Evolutionary conservation across 1,140 invertebrate genomes (phyloP), one percentile per base, ranked within the genome.

Genomic region (Pogonomyrmex californicus): DNA sequence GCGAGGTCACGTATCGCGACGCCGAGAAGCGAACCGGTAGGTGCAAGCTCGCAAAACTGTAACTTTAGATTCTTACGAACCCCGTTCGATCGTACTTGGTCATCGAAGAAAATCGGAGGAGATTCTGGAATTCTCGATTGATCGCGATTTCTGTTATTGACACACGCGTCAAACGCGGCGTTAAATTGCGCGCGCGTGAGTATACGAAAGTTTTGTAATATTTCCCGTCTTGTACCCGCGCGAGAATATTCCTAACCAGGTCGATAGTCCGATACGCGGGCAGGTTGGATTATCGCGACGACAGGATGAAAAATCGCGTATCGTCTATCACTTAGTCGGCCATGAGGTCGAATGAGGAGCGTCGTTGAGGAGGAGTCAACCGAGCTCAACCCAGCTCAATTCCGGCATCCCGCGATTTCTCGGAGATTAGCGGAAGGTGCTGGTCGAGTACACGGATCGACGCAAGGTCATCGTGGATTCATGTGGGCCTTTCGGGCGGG

Each of bases 21-120:
- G 97, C 98, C 0, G 97, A 98, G 92, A 98, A 98, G 94, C 96
- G 97, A 76, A 98, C 97, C 92, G 97, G 98, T 98, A 93, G 96
- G 96, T 90, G 23, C 41, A 12, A 30, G 2, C 9, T 78, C 10
- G 7, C 14, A 23, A 23, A 23, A 23, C 23, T 23, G 17, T 38
- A n/a, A n/a, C 51, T 17, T 75, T 56, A n/a, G 4, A 38, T 58
- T 5, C 12, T 0, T 36, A 17, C 51, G 7, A 75, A 38, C 4
- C n/a, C 30, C 36, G 17, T 14, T 62, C 33, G 9, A 4, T 14
- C 2, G 17, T 1, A 9, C 7, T 66, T n/a, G 12, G 23, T 23
- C 23, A 23, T 47, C 10, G 23, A 76, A 36, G 38, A 17, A 83
- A 44, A 47, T 56, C 2, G 33, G 6, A 23, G 2, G 17, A 23